A percentile compares a stretch with the other conserved stretches of the same genome.
Evolutionary conservation across 2,888 invertebrate species (phyloP).

Genomic region (Salpingus planirostris): DNA sequence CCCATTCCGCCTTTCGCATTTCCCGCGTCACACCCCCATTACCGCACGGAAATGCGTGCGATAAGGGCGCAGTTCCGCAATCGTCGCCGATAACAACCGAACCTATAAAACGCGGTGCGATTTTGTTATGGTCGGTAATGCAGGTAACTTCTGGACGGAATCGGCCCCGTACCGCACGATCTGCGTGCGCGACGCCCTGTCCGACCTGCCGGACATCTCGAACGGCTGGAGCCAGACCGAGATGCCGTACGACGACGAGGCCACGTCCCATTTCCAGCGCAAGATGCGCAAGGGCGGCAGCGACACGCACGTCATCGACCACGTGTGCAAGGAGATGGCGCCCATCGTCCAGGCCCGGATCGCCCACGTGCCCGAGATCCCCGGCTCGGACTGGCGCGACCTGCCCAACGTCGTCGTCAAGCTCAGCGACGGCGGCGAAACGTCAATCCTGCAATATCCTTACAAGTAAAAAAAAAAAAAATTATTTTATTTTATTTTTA

Average conservation of each 20-base stretch:
- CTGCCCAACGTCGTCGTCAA: constrained; percentile 67
- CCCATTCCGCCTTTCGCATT: no score
- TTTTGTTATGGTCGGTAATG: no score
- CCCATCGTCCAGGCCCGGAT: constrained; percentile 71
- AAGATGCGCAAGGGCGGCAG: constrained; percentile 47
- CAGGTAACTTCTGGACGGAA: constrained; percentile 51
- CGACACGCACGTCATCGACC: constrained; percentile 47
- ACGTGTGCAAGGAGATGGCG: constrained; percentile 79
- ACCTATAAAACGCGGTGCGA: no score
- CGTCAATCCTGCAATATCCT: constrained; percentile 47
- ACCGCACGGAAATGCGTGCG: no score
- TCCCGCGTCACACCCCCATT: no score
- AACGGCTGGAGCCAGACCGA: constrained; percentile 63
- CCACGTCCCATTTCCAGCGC: constrained; percentile 68
- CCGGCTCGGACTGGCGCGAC: constrained; percentile 81
- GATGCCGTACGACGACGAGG: constrained; percentile 62
- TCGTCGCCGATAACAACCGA: no score
- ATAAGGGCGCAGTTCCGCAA: no score
- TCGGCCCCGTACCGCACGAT: constrained; percentile 70
- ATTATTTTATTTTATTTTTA: neutral
- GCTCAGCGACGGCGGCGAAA: constrained; percentile 60
- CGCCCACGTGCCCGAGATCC: constrained; percentile 59
- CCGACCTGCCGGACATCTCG: constrained; percentile 65
- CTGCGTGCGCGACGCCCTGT: constrained; percentile 72
- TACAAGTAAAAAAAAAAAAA: constrained; percentile 41